These are phyloP conservation scores for Scatophagus argus DNA, from an alignment of 2,113 vertebrate species.

Conservation along the genomic window DNA sequence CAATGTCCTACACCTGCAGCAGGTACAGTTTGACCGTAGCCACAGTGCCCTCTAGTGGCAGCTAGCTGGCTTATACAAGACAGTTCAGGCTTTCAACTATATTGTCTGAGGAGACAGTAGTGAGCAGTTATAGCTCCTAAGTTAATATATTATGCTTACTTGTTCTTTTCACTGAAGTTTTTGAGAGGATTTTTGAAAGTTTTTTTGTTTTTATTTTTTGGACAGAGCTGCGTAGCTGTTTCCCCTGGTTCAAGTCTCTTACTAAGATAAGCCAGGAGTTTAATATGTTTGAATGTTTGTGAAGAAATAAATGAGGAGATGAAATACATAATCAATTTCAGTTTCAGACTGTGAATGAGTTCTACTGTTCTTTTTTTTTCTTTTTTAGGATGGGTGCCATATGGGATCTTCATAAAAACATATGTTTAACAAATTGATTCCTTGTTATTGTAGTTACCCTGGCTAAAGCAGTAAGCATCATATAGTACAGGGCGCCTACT, in stretches of 20 bases:
- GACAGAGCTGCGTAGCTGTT: too few relatives aligned
- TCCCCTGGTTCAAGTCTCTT: too few relatives aligned
- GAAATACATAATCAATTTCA: background rate
- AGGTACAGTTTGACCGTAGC: too few relatives aligned
- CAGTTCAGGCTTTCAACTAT: background rate
- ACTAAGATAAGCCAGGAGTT: background rate
- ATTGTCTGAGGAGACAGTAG: background rate
- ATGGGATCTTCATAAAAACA: background rate
- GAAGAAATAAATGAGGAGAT: too few relatives aligned
- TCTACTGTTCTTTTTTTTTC: background rate
- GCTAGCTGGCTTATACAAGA: background rate
- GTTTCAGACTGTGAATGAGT: background rate
- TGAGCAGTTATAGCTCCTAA: too few relatives aligned
- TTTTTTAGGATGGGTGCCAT: too few relatives aligned
- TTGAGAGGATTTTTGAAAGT: too few relatives aligned
- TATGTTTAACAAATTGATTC: background rate
- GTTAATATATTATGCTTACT: too few relatives aligned
- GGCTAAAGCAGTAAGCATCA: background rate
- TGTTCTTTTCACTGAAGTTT: too few relatives aligned
- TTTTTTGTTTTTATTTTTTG: too few relatives aligned
- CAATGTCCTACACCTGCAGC: background rate
- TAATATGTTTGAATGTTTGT: background rate
- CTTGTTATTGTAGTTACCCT: background rate
- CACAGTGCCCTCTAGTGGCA: conserved; percentile 17
- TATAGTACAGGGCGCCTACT: background rate